Conservation (phyloP, 1,140 invertebrate species). For the Meloidogyne hapla region DNA sequence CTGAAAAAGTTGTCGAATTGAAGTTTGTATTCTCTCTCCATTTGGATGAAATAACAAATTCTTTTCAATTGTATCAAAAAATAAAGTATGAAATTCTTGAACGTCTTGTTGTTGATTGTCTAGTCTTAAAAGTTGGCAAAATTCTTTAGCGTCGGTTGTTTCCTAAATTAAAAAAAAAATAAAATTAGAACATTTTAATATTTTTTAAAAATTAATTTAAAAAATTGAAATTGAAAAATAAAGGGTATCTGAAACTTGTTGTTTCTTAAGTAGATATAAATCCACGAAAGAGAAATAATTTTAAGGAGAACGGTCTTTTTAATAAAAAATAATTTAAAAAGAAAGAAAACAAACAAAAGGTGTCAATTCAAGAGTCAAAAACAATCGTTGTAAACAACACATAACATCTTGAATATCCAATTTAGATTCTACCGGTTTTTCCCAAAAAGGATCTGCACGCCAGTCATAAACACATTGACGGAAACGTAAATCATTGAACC, state of each 20-base stretch:
- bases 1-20: slow-evolving; percentile 37
- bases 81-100: slow-evolving; percentile 56
- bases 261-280: too few species aligned
- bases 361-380: slow-evolving; percentile 55
- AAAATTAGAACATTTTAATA: too few species aligned
- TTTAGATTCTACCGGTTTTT: slow-evolving; percentile 40
- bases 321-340: too few species aligned
- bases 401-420: slow-evolving; percentile 58
- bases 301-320: not conserved
- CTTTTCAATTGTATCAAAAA: slow-evolving; percentile 56
- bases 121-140: slow-evolving; percentile 48
- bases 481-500: slow-evolving; percentile 60
- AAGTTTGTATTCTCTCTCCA: slow-evolving; percentile 31
- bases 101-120: slow-evolving; percentile 62
- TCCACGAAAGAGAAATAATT: slow-evolving; percentile 6
- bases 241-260: too few species aligned
- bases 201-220: too few species aligned
- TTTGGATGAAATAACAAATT: slow-evolving; percentile 53
- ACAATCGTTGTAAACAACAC: slow-evolving; percentile 52
- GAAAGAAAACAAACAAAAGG: slow-evolving; percentile 51
- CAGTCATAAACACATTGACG: slow-evolving; percentile 59
- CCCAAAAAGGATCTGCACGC: slow-evolving; percentile 36
- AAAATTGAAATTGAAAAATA: too few species aligned
- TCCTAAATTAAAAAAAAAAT: too few species aligned
- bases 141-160: slow-evolving; percentile 42